Conservation (phyloP, 2,797 vertebrate species). For the Anniella stebbinsi region DNA sequence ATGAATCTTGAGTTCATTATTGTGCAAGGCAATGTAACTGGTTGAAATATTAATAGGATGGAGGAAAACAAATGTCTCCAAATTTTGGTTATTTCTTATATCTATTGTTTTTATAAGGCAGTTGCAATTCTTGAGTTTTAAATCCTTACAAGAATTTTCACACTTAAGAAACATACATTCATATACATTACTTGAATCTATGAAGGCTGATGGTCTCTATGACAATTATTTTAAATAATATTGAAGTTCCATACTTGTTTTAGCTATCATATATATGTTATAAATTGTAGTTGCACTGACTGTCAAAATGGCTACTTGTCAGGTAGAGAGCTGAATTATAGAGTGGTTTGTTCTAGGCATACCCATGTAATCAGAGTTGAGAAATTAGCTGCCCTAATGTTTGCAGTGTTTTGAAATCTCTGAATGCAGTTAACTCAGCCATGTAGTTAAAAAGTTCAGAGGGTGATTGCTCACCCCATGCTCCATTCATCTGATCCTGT, state of each 20-base stretch:
- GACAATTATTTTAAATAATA: conserved; percentile 49
- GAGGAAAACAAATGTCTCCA: conserved; percentile 30
- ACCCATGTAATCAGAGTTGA: conserved; percentile 39
- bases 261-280: conserved; percentile 10
- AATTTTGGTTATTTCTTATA: conserved; percentile 18
- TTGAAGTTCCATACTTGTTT: conserved; percentile 49
- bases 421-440: conserved; percentile 48
- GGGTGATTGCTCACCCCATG: background rate
- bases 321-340: conserved; percentile 35
- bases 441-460: conserved; percentile 3
- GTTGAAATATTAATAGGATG: conserved; percentile 37
- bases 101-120: conserved; percentile 34
- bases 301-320: conserved; percentile 37
- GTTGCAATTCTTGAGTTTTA: conserved; percentile 33
- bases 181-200: conserved; percentile 2
- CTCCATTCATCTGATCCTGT: background rate
- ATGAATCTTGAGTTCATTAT: conserved; percentile 45
- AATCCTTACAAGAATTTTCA: conserved; percentile 40
- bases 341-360: conserved; percentile 45
- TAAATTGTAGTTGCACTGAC: conserved; percentile 36
- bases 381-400: background rate
- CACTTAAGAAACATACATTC: conserved; percentile 17
- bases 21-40: conserved; percentile 41
- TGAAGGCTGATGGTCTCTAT: conserved; percentile 54
- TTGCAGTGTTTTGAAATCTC: conserved; percentile 56